Conservation (phyloP, 2,888 invertebrate genomes). For the Ectobius pallidus region DNA sequence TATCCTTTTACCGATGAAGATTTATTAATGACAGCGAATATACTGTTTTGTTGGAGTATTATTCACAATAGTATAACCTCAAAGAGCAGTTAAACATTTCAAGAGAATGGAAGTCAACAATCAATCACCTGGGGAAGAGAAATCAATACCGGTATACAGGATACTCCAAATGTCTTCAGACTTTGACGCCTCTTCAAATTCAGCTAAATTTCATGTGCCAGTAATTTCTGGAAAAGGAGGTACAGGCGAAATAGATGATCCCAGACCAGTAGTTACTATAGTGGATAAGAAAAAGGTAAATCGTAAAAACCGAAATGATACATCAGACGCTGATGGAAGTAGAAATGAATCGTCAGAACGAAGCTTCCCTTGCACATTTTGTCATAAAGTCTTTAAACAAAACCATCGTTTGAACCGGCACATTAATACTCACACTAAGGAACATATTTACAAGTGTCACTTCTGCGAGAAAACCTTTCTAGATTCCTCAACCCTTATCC, state of each 20-base stretch:
- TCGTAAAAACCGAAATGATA: no score
- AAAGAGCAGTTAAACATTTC: neutral
- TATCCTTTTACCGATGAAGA: no score
- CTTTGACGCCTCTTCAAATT: no score
- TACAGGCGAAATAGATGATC: no score
- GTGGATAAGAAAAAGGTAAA: no score
- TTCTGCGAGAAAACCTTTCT: conserved; percentile 63
- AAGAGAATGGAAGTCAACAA: neutral
- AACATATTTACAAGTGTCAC: conserved; percentile 52
- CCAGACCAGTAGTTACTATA: no score
- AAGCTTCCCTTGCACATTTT: conserved; percentile 43
- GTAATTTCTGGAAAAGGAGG: no score
- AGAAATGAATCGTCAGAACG: neutral
- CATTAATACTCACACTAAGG: conserved; percentile 46
- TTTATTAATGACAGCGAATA: no score
- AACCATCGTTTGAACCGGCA: conserved; percentile 45
- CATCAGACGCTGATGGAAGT: neutral
- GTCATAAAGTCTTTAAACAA: conserved; percentile 46
- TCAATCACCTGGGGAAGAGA: neutral
- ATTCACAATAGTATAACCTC: no score
- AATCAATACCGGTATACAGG: neutral
- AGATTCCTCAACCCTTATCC: conserved; percentile 56
- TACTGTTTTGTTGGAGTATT: no score
- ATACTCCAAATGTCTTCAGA: conserved; percentile 16
- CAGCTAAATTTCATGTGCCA: no score